These are phyloP conservation scores for Pantherophis vulpinus DNA, from an alignment of 2,797 vertebrate species.

Conservation along the genomic window DNA sequence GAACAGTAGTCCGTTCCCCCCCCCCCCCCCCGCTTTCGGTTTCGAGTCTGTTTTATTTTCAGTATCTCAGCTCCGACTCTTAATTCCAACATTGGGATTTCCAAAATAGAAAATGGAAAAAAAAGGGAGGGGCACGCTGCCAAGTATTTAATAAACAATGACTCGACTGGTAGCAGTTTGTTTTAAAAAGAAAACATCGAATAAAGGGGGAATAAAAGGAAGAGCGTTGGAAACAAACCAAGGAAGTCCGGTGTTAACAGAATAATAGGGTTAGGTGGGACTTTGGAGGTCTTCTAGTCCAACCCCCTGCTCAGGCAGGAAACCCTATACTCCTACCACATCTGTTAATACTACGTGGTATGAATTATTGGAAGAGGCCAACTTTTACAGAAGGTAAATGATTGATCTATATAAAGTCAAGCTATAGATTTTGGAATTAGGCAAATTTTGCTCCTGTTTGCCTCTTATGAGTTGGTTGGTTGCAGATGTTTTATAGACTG, in stretches of 20 bases:
- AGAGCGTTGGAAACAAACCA: not conserved
- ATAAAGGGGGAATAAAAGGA: not conserved
- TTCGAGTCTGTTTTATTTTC: not conserved
- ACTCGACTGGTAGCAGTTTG: not conserved
- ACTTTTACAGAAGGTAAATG: not conserved
- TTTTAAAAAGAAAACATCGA: not conserved
- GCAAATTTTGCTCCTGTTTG: not conserved
- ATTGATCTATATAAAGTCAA: not conserved
- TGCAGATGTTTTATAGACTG: not conserved
- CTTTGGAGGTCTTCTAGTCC: not conserved
- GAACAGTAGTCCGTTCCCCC: not conserved
- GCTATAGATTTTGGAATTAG: not conserved
- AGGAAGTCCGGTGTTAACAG: not conserved
- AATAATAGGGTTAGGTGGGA: not conserved
- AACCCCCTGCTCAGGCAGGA: not conserved
- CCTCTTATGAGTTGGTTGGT: not conserved
- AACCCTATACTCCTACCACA: not conserved
- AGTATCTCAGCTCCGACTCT: not conserved
- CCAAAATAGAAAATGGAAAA: not conserved
- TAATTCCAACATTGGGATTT: not conserved
- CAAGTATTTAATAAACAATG: not conserved
- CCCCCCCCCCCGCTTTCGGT: accelerated
- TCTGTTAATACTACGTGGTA: not conserved
- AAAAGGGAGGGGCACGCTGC: too few species aligned
- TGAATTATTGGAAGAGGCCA: not conserved